phyloP scores from a whole-genome alignment of 1,140 invertebrate genomes.

The Mizuhopecten yessoensis region DNA sequence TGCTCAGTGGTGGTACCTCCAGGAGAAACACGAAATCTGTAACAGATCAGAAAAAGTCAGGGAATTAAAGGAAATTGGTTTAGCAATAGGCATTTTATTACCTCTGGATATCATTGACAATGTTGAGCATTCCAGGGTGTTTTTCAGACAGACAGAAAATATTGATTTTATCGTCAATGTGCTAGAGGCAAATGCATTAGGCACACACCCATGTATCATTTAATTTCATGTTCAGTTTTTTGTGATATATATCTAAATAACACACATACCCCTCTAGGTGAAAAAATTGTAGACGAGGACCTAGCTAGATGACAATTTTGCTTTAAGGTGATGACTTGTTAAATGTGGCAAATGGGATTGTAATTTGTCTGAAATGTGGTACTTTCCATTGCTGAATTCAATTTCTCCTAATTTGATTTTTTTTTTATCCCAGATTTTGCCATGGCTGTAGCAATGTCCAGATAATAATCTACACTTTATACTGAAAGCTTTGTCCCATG shows the following conservation, averaged over 20 bases:
- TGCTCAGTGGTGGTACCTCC: background rate
- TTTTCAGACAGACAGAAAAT: background rate
- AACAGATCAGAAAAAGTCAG: conserved; percentile 14
- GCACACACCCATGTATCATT: background rate
- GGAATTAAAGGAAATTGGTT: conserved; percentile 13
- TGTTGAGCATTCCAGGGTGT: background rate
- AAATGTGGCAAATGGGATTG: too few species aligned
- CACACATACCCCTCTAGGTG: too few species aligned
- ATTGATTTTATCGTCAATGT: conserved; percentile 2
- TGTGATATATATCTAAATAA: background rate
- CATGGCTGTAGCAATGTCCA: background rate
- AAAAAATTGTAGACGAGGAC: background rate
- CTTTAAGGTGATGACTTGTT: too few species aligned
- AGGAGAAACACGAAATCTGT: background rate
- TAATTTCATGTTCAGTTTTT: background rate
- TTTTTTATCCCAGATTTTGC: too few species aligned
- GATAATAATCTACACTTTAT: background rate
- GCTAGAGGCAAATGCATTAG: conserved; percentile 14
- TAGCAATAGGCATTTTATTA: background rate
- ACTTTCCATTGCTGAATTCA: too few species aligned
- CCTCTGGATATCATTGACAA: background rate
- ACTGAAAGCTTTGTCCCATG: background rate
- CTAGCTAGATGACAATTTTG: background rate
- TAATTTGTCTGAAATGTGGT: too few species aligned
- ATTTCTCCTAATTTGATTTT: too few species aligned